Conservation (phyloP, 2,797 vertebrate species). For the Tachyglossus aculeatus region DNA sequence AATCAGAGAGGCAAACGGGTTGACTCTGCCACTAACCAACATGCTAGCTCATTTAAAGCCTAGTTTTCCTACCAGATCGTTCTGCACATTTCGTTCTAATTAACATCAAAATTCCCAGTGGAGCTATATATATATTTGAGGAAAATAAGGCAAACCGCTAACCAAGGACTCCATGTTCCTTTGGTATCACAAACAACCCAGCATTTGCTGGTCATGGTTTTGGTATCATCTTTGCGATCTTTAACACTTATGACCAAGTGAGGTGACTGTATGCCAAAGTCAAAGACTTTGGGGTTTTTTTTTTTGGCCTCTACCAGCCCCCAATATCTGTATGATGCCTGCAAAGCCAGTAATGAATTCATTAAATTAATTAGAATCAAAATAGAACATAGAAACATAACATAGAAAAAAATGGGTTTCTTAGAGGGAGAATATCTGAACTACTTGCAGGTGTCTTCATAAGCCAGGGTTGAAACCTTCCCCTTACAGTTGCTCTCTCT, state of each 20-base stretch:
- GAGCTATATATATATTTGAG: background rate
- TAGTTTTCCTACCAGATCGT: background rate
- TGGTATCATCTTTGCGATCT: background rate
- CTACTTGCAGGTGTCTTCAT: too few relatives aligned
- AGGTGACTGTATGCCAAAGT: too few relatives aligned
- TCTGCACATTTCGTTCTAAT: background rate
- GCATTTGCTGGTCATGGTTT: background rate
- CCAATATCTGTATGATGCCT: too few relatives aligned
- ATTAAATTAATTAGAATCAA: too few relatives aligned
- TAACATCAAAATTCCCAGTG: background rate
- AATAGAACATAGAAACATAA: too few relatives aligned
- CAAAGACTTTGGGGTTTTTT: background rate
- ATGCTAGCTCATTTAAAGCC: slow-evolving; percentile 11
- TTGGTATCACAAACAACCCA: background rate
- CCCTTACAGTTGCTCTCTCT: too few relatives aligned
- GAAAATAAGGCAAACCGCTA: background rate
- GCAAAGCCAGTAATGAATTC: too few relatives aligned
- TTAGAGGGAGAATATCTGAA: too few relatives aligned
- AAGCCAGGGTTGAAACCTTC: too few relatives aligned
- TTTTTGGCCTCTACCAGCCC: background rate
- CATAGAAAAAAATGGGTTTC: too few relatives aligned
- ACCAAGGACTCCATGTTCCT: too few relatives aligned
- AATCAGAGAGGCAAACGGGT: background rate
- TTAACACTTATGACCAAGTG: too few relatives aligned
- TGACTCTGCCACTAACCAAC: background rate